These are phyloP conservation scores for Myodes glareolus DNA, from an alignment of 2,113 vertebrate genomes.

Conservation along the genomic window DNA sequence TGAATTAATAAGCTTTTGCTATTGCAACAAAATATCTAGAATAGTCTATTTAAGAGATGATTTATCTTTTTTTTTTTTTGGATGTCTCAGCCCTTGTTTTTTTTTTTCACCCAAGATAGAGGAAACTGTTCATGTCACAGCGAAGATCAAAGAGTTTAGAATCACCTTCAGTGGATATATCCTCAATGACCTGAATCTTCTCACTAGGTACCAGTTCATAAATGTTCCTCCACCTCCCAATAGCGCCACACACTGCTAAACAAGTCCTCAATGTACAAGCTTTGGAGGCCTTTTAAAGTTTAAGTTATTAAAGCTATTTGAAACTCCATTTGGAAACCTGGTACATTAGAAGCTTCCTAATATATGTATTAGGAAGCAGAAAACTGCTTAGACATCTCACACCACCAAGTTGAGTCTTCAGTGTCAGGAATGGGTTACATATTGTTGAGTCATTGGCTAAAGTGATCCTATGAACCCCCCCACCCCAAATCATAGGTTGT, in stretches of 20 bases:
- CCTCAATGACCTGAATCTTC: not conserved
- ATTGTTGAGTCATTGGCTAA: not conserved
- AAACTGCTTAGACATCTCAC: not conserved
- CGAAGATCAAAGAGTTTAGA: not conserved
- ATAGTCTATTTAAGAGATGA: not conserved
- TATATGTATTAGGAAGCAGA: not conserved
- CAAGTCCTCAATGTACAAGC: not conserved
- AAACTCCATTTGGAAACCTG: not conserved
- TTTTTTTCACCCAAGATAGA: not conserved
- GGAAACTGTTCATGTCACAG: not conserved
- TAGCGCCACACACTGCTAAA: not conserved
- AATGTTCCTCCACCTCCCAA: not conserved
- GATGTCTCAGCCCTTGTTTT: not conserved
- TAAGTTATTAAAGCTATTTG: not conserved
- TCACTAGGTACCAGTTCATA: not conserved
- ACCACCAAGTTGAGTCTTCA: not conserved
- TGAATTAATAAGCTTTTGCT: not conserved
- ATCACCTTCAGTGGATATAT: not conserved
- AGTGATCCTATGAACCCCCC: not conserved
- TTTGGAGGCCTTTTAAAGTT: not conserved
- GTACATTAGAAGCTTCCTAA: not conserved
- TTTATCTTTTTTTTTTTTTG: not conserved
- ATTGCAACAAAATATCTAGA: not conserved
- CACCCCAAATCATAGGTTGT: not conserved
- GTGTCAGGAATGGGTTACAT: not conserved